phyloP scores from a whole-genome alignment of 1,140 invertebrate genomes.

The Drosophila ananassae region DNA sequence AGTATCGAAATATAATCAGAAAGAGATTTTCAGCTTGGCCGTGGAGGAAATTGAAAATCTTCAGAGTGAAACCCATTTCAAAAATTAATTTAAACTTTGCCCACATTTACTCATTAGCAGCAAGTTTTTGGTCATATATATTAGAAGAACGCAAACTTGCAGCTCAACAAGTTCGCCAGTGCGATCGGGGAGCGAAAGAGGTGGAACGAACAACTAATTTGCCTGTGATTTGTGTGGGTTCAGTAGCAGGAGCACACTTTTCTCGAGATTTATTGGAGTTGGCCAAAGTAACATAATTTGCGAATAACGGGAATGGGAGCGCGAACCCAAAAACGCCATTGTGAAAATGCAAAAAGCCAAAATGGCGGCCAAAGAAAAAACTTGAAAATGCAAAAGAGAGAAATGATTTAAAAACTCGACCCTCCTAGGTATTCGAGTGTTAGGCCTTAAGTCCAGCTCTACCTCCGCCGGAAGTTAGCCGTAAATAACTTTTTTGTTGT shows the following conservation, averaged over 20 bases:
- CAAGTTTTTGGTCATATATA: conserved; percentile 61
- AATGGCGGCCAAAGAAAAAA: conserved; percentile 49
- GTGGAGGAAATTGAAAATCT: conserved; percentile 64
- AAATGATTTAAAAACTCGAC: conserved; percentile 73
- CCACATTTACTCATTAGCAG: conserved; percentile 79
- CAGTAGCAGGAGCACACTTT: conserved; percentile 30
- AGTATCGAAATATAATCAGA: conserved; percentile 64
- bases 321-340: conserved; percentile 27
- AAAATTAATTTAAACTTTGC: conserved; percentile 80
- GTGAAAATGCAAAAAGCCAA: conserved; percentile 55
- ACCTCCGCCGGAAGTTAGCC: conserved; percentile 32
- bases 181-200: conserved; percentile 2
- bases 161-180: conserved; percentile 69
- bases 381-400: conserved; percentile 24
- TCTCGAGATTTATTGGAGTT: conserved; percentile 72
- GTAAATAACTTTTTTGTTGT: conserved; percentile 69
- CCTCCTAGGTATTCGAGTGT: conserved; percentile 4
- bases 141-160: conserved; percentile 50
- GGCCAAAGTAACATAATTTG: conserved; percentile 77
- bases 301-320: conserved; percentile 46
- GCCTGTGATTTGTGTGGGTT: conserved; percentile 68
- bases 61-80: conserved; percentile 56
- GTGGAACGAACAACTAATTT: conserved; percentile 61
- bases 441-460: conserved; percentile 35
- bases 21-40: conserved; percentile 8